phyloP scores from a whole-genome alignment of 2,113 vertebrate genomes.

The Bothrops jararaca region DNA sequence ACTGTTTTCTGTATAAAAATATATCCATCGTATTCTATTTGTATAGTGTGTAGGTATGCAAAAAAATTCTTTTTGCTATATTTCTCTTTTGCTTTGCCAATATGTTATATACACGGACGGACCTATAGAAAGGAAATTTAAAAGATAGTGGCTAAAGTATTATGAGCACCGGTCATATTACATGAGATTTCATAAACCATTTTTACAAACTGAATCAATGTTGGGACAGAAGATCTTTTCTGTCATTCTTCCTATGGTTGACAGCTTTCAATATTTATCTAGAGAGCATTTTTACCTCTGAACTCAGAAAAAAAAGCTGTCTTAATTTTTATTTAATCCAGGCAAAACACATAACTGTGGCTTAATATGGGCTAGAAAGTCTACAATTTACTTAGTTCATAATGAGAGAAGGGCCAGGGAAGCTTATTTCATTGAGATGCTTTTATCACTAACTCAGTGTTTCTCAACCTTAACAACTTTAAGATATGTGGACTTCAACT shows the following conservation, averaged over 20 bases:
- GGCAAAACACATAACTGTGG: neutral
- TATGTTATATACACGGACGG: neutral
- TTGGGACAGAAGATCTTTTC: neutral
- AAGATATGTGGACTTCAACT: neutral
- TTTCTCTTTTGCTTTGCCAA: neutral
- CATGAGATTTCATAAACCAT: constrained; percentile 22
- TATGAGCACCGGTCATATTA: neutral
- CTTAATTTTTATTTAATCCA: neutral
- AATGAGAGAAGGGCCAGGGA: neutral
- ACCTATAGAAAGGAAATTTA: neutral
- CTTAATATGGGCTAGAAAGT: neutral
- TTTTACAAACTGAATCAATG: neutral
- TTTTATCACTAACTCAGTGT: neutral
- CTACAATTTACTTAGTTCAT: neutral
- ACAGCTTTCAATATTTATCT: neutral
- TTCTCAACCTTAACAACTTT: neutral
- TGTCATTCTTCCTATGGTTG: neutral
- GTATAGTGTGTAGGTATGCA: neutral
- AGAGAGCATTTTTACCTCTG: neutral
- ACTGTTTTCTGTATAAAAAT: neutral
- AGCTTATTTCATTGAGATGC: neutral
- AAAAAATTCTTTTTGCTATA: neutral
- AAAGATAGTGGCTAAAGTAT: neutral
- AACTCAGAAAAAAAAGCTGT: neutral
- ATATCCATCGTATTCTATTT: neutral